Conservation (phyloP, 2,797 vertebrate species). For the Eulemur coronatus region DNA sequence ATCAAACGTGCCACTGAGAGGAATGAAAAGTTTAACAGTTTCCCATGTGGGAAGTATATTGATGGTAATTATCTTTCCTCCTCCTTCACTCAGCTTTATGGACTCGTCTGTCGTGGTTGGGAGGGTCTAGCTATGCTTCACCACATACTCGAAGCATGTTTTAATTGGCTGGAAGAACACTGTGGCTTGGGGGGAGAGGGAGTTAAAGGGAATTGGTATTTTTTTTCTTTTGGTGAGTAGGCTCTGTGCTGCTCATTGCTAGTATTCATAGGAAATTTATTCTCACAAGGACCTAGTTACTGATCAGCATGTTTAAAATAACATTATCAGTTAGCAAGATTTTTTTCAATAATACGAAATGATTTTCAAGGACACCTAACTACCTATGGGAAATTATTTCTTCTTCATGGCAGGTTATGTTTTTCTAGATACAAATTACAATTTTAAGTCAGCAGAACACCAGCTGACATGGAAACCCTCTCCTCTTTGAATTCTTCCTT, state of each 20-base stretch:
- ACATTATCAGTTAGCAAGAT: neutral
- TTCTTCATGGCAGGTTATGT: neutral
- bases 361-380: neutral
- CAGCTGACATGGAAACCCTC: neutral
- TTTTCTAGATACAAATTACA: neutral
- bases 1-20: constrained; percentile 60
- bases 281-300: neutral
- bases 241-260: neutral
- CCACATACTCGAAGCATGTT: constrained; percentile 24
- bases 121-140: constrained; percentile 15
- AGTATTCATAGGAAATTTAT: neutral
- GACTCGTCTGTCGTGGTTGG: neutral
- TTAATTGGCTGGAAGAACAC: constrained; percentile 40
- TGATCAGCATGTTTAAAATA: neutral
- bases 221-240: constrained; percentile 5
- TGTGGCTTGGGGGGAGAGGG: neutral
- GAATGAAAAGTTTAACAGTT: constrained; percentile 60
- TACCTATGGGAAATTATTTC: neutral
- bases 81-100: constrained; percentile 24
- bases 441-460: neutral
- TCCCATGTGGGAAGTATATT: constrained; percentile 62
- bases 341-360: neutral
- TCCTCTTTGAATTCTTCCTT: neutral
- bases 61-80: constrained; percentile 66
- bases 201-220: constrained; percentile 5